Evolutionary conservation across 2,113 vertebrate genomes (phyloP).

Genomic region (Corydoras maculifer): DNA sequence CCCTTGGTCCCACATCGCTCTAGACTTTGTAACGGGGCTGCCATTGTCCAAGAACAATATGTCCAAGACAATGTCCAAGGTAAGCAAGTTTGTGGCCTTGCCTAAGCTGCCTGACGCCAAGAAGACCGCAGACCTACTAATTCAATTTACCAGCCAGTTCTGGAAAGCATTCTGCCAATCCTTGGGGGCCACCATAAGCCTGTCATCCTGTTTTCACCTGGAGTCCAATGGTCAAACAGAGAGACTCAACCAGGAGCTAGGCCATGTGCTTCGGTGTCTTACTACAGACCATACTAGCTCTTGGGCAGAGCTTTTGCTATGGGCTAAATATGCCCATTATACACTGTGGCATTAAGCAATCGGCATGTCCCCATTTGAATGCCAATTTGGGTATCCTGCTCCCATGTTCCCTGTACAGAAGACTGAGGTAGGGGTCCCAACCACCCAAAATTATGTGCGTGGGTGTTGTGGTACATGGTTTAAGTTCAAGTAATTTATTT

Average conservation of each 20-base stretch:
- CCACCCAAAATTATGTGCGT: neutral
- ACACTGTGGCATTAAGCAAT: neutral
- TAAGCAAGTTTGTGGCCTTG: neutral
- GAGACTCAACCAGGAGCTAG: neutral
- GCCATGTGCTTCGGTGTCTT: neutral
- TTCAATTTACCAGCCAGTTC: neutral
- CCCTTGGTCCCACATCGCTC: neutral
- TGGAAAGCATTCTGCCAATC: neutral
- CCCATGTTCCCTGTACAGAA: conserved; percentile 1
- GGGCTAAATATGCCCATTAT: neutral
- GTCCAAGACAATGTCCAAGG: neutral
- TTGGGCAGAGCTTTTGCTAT: neutral
- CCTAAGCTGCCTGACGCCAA: neutral
- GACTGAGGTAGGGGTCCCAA: neutral
- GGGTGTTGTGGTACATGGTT: neutral
- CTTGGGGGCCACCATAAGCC: neutral
- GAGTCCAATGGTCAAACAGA: neutral
- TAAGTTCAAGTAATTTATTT: neutral
- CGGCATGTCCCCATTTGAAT: conserved; percentile 13
- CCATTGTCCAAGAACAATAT: neutral
- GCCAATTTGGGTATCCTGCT: conserved; percentile 4
- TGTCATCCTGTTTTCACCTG: neutral
- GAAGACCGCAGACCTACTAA: neutral
- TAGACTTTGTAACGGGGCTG: neutral
- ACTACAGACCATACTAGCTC: neutral